Evolutionary conservation across 1,140 invertebrate species (phyloP), one percentile per base, ranked within the genome.

Genomic region (Bombus confusus): DNA sequence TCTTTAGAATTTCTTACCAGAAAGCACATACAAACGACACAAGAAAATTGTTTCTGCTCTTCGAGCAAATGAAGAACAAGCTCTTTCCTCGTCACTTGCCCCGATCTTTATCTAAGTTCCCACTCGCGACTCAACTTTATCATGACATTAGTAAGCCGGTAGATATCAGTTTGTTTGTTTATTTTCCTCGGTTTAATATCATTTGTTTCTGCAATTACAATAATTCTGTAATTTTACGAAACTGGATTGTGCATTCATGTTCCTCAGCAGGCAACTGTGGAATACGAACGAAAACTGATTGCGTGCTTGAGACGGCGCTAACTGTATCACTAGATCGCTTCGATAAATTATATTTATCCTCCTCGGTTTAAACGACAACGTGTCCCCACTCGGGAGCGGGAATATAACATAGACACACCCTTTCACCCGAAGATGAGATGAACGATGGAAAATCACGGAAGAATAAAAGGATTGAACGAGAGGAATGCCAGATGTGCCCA

Each of bases 301-400:
- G 25, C 34, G 41, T 41, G 41, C 57, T 34, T 71, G n/a, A 59
- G 39, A 22, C n/a, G 37, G 41, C 37, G 68, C 74, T 34, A 28
- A 64, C 10, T 66, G 31, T 31, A 59, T 72, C 10, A 22, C n/a
- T 57, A 2, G 25, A 37, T 68, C 41, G 68, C 8, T n/a, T 28
- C 28, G 43, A 41, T 62, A 85, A 80, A 80, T 34, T 43, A 80
- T 41, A 52, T 73, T 73, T 73, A 80, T 85, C 57, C 43, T 68
- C 57, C 18, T 43, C 10, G 68, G 72, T 73, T 73, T 39, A 68
- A 15, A 64, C 18, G 52, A 34, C 34, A 12, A 9, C 37, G 37
- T 59, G 25, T 4, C 28, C n/a, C 34, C 43, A 15, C 37, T 31
- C 5, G 18, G 28, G 0, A 15, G 25, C 15, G 4, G 3, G 34